phyloP scores from a whole-genome alignment of 2,113 vertebrate species.

The Platanista minor region DNA sequence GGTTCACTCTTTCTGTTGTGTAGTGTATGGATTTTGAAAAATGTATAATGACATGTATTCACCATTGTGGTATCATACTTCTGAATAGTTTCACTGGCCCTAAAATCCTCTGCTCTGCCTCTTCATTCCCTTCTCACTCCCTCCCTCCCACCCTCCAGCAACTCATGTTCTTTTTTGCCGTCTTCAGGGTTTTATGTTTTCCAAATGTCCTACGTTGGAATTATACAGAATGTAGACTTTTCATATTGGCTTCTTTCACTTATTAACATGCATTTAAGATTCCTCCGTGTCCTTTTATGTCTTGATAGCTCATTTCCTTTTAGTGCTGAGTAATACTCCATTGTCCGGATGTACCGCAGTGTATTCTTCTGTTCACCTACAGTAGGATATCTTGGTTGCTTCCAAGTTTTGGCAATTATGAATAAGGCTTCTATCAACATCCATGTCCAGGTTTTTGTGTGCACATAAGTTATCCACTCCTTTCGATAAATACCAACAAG shows the following conservation, averaged over 20 bases:
- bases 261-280: not conserved
- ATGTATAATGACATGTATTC: not conserved
- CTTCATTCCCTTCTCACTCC: not conserved
- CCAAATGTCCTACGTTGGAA: not conserved
- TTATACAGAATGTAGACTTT: not conserved
- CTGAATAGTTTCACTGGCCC: not conserved
- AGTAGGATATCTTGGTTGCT: not conserved
- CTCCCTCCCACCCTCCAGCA: not conserved
- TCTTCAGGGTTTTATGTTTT: not conserved
- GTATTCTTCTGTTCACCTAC: not conserved
- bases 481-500: not conserved
- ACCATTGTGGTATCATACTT: not conserved
- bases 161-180: not conserved
- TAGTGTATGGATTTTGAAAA: not conserved
- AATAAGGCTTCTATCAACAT: not conserved
- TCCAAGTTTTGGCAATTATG: not conserved
- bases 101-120: not conserved
- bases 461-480: not conserved
- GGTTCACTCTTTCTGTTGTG: not conserved
- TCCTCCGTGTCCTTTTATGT: not conserved
- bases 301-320: not conserved
- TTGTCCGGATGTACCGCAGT: too few species aligned
- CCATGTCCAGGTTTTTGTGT: not conserved
- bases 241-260: not conserved
- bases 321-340: too few species aligned